Percentiles rank a stretch among this genome's conserved stretches.
Evolutionary conservation across 1,140 invertebrate genomes (phyloP).

Genomic region (Pseudomyrmex gracilis): DNA sequence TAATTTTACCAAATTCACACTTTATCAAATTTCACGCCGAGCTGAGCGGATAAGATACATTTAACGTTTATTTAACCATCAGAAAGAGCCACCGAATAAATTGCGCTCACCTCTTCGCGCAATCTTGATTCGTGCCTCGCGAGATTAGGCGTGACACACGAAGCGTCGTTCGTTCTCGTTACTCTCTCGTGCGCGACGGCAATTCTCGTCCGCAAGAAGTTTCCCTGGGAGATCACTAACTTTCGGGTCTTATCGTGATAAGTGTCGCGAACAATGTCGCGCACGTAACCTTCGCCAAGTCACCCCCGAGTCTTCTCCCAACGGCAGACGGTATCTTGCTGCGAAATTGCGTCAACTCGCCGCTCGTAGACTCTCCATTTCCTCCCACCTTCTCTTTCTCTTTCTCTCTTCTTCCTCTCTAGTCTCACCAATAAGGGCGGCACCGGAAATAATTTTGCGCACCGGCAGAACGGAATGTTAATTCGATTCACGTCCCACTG

Average conservation of each 20-base stretch:
- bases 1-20: neutral
- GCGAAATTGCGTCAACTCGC: conserved; percentile 31
- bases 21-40: neutral
- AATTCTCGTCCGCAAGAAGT: conserved; percentile 54
- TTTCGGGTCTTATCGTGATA: conserved; percentile 60
- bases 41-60: neutral
- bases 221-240: conserved; percentile 55
- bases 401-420: neutral
- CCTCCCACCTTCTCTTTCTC: neutral
- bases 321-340: neutral
- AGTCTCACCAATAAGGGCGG: conserved; percentile 50
- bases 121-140: conserved; percentile 26
- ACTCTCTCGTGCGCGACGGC: conserved; percentile 27
- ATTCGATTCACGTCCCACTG: conserved; percentile 69
- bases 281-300: conserved; percentile 65
- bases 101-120: neutral
- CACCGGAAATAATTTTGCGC: conserved; percentile 69
- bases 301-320: conserved; percentile 52
- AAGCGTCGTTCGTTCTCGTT: conserved; percentile 47
- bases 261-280: conserved; percentile 62
- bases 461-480: conserved; percentile 65
- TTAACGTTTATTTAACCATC: conserved; percentile 17
- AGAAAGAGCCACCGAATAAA: neutral
- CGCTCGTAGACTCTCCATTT: neutral
- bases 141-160: conserved; percentile 52